Base-by-base conservation (phyloP, 2,888 invertebrate genomes). In the Cephalotes varians region DNA sequence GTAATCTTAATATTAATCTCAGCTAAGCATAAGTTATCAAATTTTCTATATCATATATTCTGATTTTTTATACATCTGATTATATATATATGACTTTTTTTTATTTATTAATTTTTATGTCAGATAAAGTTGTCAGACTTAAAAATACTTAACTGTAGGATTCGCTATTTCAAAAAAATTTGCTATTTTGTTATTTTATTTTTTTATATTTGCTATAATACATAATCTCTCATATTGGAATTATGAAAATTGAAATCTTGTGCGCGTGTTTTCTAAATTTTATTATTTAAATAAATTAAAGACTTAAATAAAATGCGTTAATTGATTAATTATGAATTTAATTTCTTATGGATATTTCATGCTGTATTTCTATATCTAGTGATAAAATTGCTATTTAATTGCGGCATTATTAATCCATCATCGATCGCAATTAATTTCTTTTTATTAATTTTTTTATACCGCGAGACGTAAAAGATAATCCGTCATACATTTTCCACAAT, bases 311-410 rank as follows among this genome's bases (percentile, higher is more conserved):
- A 15, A 28, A 3, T 40, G 40, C 34, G 3, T 28, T 25, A 56
- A 2, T 0, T 40, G 15, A n/a, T 58, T 40, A 51, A 73, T 62
- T 40, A 18, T n/a, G 15, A 72, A 1, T 58, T 73, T 73, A 31
- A 47, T 73, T 44, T 74, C 21, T 64, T 44, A 47, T 15, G 6
- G n/a, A 44, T 37, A 49, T 25, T 15, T 64, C 18, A 10, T 6
- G 18, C 0, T 28, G 25, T 44, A 77, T 56, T 56, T 25, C n/a
- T n/a, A n/a, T 12, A 69, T 69, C n/a, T 31, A 71, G 56, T 71
- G 21, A 72, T 77, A 44, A 31, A 31, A 77, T 77, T 56, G 47
- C 76, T 25, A 71, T 71, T 77, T 77, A 77, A 77, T 69, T 31
- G 71, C 56, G 28, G 37, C 49, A 56, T 77, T 77, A 77, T 56